A percentile compares a stretch with the other conserved stretches of the same genome.
Evolutionary conservation across 2,888 invertebrate species (phyloP).

Genomic region (Liopterus haemorrhoidalis): DNA sequence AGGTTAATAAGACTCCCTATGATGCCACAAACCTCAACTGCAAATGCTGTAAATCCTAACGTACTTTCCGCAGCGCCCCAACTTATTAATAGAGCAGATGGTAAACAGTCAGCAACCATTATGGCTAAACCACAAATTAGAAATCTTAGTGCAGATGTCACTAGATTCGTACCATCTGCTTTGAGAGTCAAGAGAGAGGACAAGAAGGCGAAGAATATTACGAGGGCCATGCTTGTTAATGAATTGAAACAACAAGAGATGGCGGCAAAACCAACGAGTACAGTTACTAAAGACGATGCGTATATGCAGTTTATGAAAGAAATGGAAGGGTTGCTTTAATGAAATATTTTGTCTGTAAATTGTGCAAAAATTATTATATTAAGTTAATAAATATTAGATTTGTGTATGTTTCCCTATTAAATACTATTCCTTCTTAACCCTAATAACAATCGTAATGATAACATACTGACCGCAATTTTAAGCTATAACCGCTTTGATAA

Average conservation of each 20-base stretch:
- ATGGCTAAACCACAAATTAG: slow-evolving; percentile 96
- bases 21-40: slow-evolving; percentile 35
- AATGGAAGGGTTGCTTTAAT: slow-evolving; percentile 86
- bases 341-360: slow-evolving; percentile 6
- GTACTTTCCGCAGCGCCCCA: slow-evolving; percentile 79
- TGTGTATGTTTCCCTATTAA: no score
- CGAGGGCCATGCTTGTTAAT: slow-evolving; percentile 49
- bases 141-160: slow-evolving; percentile 89
- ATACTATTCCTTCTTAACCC: no score
- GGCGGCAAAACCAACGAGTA: slow-evolving; percentile 35
- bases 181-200: slow-evolving; percentile 86
- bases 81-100: slow-evolving; percentile 66
- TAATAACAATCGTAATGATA: no score
- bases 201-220: slow-evolving; percentile 55
- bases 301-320: slow-evolving; percentile 99
- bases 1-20: slow-evolving; percentile 28
- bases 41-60: slow-evolving; percentile 51
- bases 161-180: slow-evolving; percentile 89
- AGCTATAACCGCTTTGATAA: no score
- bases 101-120: slow-evolving; percentile 67
- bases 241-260: slow-evolving; percentile 51
- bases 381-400: no score
- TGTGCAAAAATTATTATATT: neutral
- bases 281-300: slow-evolving; percentile 86
- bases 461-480: no score